Evolutionary conservation across 64 coral and sea anemone species (phyloP).

Genomic region (Montipora efflorescens): DNA sequence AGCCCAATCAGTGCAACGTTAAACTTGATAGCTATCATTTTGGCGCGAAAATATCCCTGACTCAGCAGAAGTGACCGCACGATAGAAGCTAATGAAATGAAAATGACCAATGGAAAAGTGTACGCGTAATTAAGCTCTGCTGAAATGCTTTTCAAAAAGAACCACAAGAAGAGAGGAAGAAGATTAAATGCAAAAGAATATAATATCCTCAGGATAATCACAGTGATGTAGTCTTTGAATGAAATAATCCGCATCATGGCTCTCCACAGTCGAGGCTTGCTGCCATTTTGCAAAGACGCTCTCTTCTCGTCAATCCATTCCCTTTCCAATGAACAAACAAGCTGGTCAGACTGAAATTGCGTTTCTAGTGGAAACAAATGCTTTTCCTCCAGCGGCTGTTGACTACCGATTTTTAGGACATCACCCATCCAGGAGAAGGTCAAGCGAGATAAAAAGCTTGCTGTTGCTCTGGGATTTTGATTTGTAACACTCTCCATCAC

Average conservation of each 20-base stretch:
- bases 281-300: neutral
- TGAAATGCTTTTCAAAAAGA: constrained; percentile 15
- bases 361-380: constrained; percentile 44
- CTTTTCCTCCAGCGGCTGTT: constrained; percentile 73
- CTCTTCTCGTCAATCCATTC: constrained; percentile 30
- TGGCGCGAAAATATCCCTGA: neutral
- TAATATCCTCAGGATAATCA: neutral
- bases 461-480: constrained; percentile 46
- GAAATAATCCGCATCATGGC: constrained; percentile 26
- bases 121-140: neutral
- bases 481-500: neutral
- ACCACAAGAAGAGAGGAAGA: neutral
- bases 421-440: constrained; percentile 72
- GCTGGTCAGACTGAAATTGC: neutral
- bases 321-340: neutral
- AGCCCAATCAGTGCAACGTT: constrained; percentile 36
- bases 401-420: constrained; percentile 32
- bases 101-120: neutral
- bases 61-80: neutral
- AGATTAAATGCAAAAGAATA: neutral
- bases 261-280: constrained; percentile 49
- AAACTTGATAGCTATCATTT: neutral
- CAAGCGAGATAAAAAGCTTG: constrained; percentile 34
- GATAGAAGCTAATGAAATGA: neutral
- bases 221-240: neutral